Conservation (phyloP, 2,797 vertebrate species). For the Hyperoplus immaculatus region DNA sequence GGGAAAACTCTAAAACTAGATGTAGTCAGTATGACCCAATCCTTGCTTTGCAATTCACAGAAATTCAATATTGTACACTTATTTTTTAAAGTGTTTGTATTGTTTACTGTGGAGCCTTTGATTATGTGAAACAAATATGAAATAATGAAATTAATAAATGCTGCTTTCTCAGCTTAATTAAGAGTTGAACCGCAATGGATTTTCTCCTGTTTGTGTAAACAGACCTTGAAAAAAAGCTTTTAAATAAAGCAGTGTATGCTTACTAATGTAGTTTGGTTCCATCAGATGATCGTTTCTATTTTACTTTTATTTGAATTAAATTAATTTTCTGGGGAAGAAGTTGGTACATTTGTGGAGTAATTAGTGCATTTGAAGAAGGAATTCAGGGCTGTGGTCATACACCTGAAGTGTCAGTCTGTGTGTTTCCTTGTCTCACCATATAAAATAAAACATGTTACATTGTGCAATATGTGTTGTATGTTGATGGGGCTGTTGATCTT, state of each 20-base stretch:
- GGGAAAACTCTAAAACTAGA: too few relatives aligned
- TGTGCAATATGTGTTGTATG: background rate
- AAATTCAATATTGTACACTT: background rate
- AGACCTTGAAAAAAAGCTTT: background rate
- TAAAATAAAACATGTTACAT: background rate
- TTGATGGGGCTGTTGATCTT: background rate
- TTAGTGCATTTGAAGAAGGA: background rate
- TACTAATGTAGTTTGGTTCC: background rate
- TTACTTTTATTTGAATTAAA: background rate
- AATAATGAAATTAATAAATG: too few relatives aligned
- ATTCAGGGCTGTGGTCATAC: background rate
- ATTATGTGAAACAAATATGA: background rate
- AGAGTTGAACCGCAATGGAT: background rate
- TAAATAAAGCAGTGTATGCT: background rate
- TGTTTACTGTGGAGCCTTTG: background rate
- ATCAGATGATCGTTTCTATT: background rate
- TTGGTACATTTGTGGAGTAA: too few relatives aligned
- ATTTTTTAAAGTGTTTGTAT: background rate
- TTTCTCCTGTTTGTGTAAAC: background rate
- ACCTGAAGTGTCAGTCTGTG: background rate
- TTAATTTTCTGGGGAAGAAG: background rate
- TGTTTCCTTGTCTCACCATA: background rate
- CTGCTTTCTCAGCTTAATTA: background rate
- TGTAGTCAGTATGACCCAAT: background rate
- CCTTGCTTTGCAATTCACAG: background rate